Base-by-base conservation (phyloP, 2,797 vertebrate genomes). In the Cichlasoma orientale region DNA sequence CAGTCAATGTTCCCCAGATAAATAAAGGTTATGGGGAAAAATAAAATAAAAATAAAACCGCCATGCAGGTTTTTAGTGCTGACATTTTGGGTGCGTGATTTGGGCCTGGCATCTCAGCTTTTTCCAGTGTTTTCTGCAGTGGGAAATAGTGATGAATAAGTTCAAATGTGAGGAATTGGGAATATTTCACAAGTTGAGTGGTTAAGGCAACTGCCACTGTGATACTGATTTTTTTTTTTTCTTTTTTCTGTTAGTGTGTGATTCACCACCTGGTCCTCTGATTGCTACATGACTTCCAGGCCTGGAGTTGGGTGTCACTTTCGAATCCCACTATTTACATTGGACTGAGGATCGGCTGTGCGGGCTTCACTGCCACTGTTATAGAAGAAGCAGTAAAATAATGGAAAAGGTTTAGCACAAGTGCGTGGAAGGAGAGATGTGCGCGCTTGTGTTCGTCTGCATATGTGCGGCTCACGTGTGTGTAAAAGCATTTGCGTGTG, bases 101-200 rank as follows among this genome's bases (percentile, higher is more conserved):
- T 80, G 29, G 59, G 73, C 77, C 80, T 89, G 86, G 89, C 88
- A 78, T 80, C 54, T 61, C 18, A 33, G 77, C 59, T 78, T 89
- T 89, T 92, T 91, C 88, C 82, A 21, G 44, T 80, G 80, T 79
- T 87, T 86, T 89, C 68, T 79, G 38, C 82, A 61, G 23, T 36
- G 78, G 88, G 83, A 88, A 89, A 86, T 19, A 78, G 61, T 93
- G 82, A 91, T 83, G 78, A 88, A 84, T 77, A 83, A 75, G 70
- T 92, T 90, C 86, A 88, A 86, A 74, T 73, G 75, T 63, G 68
- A 84, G 70, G 79, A 90, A 87, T 86, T 84, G 80, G 72, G 85
- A 82, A 90, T 87, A 87, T 90, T 86, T 88, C 80, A 87, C 80
- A 77, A 79, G 77, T 74, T 14, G 50, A 82, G 70, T 44, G 44